Evolutionary conservation across 2,797 vertebrate species (phyloP).

Genomic region (Telmatherina bonti): DNA sequence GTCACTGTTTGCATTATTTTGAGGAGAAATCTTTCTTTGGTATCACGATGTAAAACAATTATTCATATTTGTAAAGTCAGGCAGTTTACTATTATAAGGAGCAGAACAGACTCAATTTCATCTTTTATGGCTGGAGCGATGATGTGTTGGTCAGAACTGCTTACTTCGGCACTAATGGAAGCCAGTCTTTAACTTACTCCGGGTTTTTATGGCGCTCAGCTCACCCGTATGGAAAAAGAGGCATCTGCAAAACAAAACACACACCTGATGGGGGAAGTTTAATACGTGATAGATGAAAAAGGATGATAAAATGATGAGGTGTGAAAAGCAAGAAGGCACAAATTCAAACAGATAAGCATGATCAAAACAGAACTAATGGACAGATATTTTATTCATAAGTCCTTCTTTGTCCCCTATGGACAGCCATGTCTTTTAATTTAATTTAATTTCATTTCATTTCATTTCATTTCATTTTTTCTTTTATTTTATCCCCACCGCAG

Average conservation of each 20-base stretch:
- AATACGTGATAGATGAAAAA: conserved; percentile 32
- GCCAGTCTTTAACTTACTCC: conserved; percentile 40
- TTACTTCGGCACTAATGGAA: conserved; percentile 40
- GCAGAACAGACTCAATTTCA: conserved; percentile 34
- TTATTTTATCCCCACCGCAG: no score
- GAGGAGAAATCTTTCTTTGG: neutral
- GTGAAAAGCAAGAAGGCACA: neutral
- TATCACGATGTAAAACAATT: neutral
- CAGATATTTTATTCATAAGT: neutral
- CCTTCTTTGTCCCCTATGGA: neutral
- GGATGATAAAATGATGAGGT: conserved; percentile 50
- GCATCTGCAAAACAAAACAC: conserved; percentile 50
- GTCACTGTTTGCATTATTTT: neutral
- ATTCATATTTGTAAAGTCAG: conserved; percentile 7
- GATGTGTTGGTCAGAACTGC: conserved; percentile 40
- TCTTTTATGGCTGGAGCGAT: conserved; percentile 22
- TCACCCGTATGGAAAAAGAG: conserved; percentile 58
- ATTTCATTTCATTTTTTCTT: no score
- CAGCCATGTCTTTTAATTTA: no score
- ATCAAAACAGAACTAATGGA: neutral
- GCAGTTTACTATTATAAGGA: conserved; percentile 22
- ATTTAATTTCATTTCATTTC: no score
- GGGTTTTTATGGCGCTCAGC: conserved; percentile 38
- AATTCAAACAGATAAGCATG: neutral
- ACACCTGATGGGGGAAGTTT: conserved; percentile 43